Base-by-base conservation (phyloP, 2,797 vertebrate species). In the Sebastes kiyomatsui region DNA sequence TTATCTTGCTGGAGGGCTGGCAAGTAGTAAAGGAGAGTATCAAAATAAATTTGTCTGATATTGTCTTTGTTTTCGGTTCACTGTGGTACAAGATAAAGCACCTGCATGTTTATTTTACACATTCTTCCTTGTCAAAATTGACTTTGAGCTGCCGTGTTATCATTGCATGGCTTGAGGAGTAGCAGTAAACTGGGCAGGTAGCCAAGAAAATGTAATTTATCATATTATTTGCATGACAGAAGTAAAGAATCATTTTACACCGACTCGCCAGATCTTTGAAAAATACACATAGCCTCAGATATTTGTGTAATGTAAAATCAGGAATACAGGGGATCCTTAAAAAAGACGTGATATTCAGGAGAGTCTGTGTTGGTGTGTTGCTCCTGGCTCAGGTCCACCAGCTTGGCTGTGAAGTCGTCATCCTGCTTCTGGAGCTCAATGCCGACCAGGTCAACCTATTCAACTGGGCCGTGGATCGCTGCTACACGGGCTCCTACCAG, bases 401-500 rank as follows among this genome's bases (percentile, higher is more conserved):
- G 30, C 97, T 99, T 81, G 98, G 98, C 88, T 99, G 97, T 92
- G 98, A 99, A 93, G 98, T 99, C 20, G 96, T 99, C 20, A 96
- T 99, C 79, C 95, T 99, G 81, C 94, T 99, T 32, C 90, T 99
- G 83, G 98, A 99, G 87, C 95, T 99, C 87, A 99, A 99, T 87
- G 95, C 97, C 42, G 98, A 99, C 93, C 98, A 99, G 90, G 95
- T 97, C 83, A 98, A 99, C 92, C 96, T 99, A 52, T 99, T 99
- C 90, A 99, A 99, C 82, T 99, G 98, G 98, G 98, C 98, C 5
- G 99, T 99, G 84, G 98, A 99, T 91, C 96, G 98, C 64, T 99
- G 98, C 93, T 99, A 98, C 85, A 99, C 97, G 1, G 98, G 98
- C 73, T 98, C 98, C 81, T 97, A 97, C 90, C 97, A 98, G 84